Evolutionary conservation across 2,888 invertebrate genomes (phyloP).

Genomic region (Tetheella fluctuosa): DNA sequence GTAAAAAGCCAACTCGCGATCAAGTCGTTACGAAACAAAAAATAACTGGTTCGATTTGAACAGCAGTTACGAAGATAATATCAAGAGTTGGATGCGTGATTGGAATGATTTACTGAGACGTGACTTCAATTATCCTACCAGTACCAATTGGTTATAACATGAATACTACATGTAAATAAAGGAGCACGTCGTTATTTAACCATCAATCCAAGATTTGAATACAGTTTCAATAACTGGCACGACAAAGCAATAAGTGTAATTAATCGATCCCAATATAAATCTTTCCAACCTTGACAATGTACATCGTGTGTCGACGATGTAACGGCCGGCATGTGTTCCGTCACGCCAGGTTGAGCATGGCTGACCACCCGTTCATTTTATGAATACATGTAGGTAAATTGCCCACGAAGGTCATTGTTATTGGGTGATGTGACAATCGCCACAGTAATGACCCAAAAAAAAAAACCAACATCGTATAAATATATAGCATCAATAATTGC

Average conservation of each 20-base stretch:
- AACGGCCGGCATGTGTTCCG: conserved; percentile 27
- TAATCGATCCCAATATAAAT: conserved; percentile 19
- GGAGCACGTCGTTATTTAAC: too few species aligned
- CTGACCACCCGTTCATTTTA: conserved; percentile 17
- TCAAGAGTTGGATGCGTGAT: too few species aligned
- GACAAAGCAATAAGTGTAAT: background rate
- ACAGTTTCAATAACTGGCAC: background rate
- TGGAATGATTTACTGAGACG: too few species aligned
- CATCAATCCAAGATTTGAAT: too few species aligned
- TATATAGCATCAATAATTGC: too few species aligned
- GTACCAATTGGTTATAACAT: too few species aligned
- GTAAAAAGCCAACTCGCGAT: background rate
- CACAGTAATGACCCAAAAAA: background rate
- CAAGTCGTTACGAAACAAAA: background rate
- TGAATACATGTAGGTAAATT: background rate
- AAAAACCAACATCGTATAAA: too few species aligned
- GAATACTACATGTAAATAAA: too few species aligned
- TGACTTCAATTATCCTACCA: too few species aligned
- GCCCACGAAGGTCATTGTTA: conserved; percentile 9
- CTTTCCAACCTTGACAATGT: conserved; percentile 50
- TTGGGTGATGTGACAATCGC: conserved; percentile 1
- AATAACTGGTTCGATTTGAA: too few species aligned
- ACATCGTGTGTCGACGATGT: conserved; percentile 25
- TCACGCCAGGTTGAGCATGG: conserved; percentile 37
- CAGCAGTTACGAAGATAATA: too few species aligned